phyloP scores from a whole-genome alignment of 1,140 invertebrate genomes.

The Drosophila ironensis region DNA sequence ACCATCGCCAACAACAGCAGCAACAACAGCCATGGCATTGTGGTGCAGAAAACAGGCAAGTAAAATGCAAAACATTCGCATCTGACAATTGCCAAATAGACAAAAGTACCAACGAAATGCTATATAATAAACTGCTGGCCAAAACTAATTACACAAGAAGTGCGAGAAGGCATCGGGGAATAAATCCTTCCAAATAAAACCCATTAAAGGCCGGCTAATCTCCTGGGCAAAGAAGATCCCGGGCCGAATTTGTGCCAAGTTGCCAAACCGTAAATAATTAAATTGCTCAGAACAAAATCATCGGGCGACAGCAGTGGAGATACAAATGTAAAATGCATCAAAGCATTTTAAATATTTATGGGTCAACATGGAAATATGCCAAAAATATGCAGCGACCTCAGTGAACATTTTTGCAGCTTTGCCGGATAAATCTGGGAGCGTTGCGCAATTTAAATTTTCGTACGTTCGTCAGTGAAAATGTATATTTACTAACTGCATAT shows the following conservation, averaged over 20 bases:
- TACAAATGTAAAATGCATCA: conserved; percentile 38
- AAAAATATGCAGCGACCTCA: conserved; percentile 28
- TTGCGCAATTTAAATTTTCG: conserved; percentile 30
- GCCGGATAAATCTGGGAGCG: not conserved
- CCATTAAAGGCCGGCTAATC: conserved; percentile 1
- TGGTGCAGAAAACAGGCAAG: conserved; percentile 29
- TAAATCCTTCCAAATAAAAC: not conserved
- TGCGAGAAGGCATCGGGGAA: no score
- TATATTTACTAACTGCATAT: conserved; percentile 52
- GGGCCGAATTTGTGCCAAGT: not conserved
- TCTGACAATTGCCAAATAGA: conserved; percentile 44
- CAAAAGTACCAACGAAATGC: conserved; percentile 2
- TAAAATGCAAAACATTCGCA: conserved; percentile 47
- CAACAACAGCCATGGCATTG: conserved; percentile 28
- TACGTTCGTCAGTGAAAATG: conserved; percentile 31
- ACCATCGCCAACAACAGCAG: conserved; percentile 2
- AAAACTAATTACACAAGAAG: conserved; percentile 25
- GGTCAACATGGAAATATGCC: conserved; percentile 37
- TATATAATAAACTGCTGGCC: conserved; percentile 21
- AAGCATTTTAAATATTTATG: conserved; percentile 54
- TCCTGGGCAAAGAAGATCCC: conserved; percentile 7
- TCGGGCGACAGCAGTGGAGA: not conserved
- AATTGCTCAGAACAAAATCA: not conserved
- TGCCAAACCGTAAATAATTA: conserved; percentile 26
- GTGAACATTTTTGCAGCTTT: conserved; percentile 11